Conservation (phyloP, 2,888 invertebrate species). For the Sphaeridia pumilis region DNA sequence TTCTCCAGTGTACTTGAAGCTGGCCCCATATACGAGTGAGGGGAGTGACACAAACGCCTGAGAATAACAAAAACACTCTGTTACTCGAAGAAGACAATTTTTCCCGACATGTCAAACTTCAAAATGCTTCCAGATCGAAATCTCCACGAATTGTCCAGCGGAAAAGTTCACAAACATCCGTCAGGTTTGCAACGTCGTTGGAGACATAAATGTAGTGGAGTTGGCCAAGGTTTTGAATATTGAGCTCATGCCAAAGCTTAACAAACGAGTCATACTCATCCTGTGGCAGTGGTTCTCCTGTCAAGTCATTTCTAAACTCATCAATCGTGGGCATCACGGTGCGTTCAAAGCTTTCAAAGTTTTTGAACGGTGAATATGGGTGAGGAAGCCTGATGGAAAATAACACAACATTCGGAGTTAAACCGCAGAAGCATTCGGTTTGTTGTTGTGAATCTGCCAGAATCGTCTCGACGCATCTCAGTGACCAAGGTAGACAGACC, state of each 20-base stretch:
- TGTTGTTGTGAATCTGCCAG: too few species aligned
- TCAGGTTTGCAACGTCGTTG: background rate
- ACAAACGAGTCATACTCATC: background rate
- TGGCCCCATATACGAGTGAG: background rate
- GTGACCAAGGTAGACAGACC: background rate
- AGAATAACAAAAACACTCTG: too few species aligned
- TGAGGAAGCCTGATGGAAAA: background rate
- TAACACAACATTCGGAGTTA: background rate
- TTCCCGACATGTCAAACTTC: too few species aligned
- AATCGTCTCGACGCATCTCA: background rate
- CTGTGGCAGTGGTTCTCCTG: background rate
- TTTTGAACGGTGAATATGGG: background rate
- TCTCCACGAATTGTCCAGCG: background rate
- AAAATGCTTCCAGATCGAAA: background rate
- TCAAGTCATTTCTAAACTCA: background rate
- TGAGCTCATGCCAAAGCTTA: background rate
- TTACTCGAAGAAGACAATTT: too few species aligned
- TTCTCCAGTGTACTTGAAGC: background rate
- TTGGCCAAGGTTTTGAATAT: background rate
- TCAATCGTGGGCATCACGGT: background rate
- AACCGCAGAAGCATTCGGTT: too few species aligned
- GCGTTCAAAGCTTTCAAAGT: background rate
- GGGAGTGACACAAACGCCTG: too few species aligned
- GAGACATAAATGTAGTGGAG: background rate
- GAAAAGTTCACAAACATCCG: background rate